phyloP scores from a whole-genome alignment of 2,888 invertebrate species.

The Eupithecia tripunctaria region DNA sequence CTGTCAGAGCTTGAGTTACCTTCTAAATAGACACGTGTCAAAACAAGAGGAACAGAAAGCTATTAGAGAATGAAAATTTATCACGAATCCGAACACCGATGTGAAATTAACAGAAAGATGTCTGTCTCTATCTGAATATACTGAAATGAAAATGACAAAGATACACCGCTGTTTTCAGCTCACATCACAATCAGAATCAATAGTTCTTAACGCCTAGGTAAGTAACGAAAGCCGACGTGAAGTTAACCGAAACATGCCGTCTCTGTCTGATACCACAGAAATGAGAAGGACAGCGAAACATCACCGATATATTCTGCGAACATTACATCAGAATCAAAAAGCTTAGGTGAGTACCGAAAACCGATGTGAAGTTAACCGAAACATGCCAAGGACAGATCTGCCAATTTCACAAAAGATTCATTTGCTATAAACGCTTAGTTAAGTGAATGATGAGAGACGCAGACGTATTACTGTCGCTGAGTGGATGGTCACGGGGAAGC shows the following conservation, averaged over 20 bases:
- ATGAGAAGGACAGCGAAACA: neutral
- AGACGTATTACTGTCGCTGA: conserved; percentile 16
- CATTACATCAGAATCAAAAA: too few relatives aligned
- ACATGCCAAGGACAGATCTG: too few relatives aligned
- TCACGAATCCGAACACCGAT: neutral
- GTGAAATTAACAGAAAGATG: neutral
- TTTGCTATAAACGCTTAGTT: neutral
- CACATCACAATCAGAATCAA: neutral
- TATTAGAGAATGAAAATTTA: neutral
- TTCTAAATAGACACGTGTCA: neutral
- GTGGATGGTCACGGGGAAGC: conserved; percentile 72
- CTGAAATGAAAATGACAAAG: neutral
- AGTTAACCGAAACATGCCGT: neutral
- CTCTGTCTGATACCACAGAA: neutral
- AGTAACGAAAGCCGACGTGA: neutral
- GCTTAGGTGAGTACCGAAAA: too few relatives aligned
- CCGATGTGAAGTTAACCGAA: too few relatives aligned
- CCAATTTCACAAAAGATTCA: neutral
- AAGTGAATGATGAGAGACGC: neutral
- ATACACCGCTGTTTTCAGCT: neutral
- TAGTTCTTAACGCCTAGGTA: neutral
- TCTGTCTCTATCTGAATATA: neutral
- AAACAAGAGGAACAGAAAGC: neutral
- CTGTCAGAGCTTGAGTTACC: neutral
- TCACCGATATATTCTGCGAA: neutral